Evolutionary conservation across 2,113 vertebrate species (phyloP).

Genomic region (Mustela nigripes): DNA sequence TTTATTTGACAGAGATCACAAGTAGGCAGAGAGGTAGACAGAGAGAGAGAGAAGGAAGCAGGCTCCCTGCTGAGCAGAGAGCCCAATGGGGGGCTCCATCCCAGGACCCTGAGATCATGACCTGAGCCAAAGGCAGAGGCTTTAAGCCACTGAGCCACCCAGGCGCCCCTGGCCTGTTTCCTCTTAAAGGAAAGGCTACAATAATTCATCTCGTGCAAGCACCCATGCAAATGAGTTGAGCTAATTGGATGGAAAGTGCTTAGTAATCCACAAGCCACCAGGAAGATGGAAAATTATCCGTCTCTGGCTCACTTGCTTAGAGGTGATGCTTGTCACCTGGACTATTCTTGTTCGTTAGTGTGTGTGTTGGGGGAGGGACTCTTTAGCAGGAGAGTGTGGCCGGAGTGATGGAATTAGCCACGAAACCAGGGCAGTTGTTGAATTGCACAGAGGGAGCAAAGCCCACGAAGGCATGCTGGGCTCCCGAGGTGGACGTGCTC

Average conservation of each 20-base stretch:
- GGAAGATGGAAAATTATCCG: not conserved
- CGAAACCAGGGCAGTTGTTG: rapidly evolving
- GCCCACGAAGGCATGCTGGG: not conserved
- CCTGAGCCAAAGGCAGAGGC: no score
- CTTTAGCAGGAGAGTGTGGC: not conserved
- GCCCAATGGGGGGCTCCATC: no score
- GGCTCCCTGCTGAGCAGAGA: no score
- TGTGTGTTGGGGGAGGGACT: not conserved
- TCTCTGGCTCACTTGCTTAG: not conserved
- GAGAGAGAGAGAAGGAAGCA: no score
- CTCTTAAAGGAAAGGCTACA: not conserved
- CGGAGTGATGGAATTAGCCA: not conserved
- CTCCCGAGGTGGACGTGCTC: not conserved
- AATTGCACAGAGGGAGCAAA: no score
- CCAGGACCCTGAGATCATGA: no score
- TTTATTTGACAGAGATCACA: no score
- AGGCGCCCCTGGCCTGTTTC: not conserved
- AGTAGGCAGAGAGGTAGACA: no score
- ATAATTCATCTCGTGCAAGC: not conserved
- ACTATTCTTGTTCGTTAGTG: not conserved
- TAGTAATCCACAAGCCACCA: not conserved
- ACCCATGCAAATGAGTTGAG: no score
- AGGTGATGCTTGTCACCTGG: not conserved
- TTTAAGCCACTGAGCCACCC: no score
- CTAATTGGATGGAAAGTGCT: not conserved